phyloP scores from a whole-genome alignment of 2,888 invertebrate species.

The Antitype chi region DNA sequence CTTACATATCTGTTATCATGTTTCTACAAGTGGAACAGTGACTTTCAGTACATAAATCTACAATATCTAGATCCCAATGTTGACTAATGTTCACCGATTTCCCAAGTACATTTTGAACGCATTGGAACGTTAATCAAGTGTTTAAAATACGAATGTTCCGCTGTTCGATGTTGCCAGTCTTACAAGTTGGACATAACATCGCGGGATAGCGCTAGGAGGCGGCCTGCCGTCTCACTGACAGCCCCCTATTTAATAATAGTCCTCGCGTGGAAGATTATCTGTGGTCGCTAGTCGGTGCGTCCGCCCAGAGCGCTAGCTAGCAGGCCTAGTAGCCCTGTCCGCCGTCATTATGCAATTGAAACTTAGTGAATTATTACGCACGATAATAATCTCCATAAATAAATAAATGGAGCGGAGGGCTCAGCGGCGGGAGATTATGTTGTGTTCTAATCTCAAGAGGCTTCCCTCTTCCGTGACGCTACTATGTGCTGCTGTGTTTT shows the following conservation, averaged over 20 bases:
- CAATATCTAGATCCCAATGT: slow-evolving; percentile 40
- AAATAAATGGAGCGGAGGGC: slow-evolving; percentile 83
- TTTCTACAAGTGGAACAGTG: slow-evolving; percentile 41
- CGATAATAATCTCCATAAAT: slow-evolving; percentile 90
- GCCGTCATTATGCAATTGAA: slow-evolving; percentile 90
- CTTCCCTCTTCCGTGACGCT: slow-evolving; percentile 55
- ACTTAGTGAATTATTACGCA: slow-evolving; percentile 90
- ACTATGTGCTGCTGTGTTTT: slow-evolving; percentile 28
- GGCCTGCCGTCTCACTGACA: slow-evolving; percentile 80
- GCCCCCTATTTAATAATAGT: slow-evolving; percentile 88
- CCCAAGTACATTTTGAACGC: slow-evolving; percentile 46
- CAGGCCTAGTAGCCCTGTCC: slow-evolving; percentile 85
- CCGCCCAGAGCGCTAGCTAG: slow-evolving; percentile 81
- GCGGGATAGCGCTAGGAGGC: slow-evolving; percentile 72
- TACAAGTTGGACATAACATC: slow-evolving; percentile 63
- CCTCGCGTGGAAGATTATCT: slow-evolving; percentile 85
- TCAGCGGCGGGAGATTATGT: slow-evolving; percentile 77
- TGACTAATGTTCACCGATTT: slow-evolving; percentile 48
- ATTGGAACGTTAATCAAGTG: slow-evolving; percentile 67
- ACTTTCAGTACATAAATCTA: slow-evolving; percentile 46
- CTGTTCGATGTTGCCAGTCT: slow-evolving; percentile 52
- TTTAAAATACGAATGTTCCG: slow-evolving; percentile 64
- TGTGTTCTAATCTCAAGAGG: slow-evolving; percentile 67
- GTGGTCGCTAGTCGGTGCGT: slow-evolving; percentile 71
- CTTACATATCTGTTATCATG: slow-evolving; percentile 52